A percentile compares a stretch with the other conserved stretches of the same genome.
Evolutionary conservation across 2,797 vertebrate genomes (phyloP).

Genomic region (Denticeps clupeoides): DNA sequence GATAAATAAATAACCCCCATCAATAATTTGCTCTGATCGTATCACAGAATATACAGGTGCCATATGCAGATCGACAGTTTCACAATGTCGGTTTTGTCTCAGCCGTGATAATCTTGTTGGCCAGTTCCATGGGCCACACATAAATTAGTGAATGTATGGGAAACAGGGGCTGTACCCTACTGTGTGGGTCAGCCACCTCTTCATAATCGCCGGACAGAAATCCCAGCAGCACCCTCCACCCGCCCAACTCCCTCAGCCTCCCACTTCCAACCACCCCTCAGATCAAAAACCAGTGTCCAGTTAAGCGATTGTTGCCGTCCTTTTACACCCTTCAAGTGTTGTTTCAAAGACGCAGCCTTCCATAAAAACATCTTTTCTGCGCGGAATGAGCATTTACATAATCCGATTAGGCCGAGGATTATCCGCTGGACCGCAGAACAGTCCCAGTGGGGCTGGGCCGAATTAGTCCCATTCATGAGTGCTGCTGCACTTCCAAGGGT

Average conservation of each 20-base stretch:
- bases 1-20: constrained; percentile 41
- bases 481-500: constrained; percentile 62
- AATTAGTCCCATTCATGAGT: constrained; percentile 86
- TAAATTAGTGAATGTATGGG: constrained; percentile 51
- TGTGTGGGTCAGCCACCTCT: constrained; percentile 24
- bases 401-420: constrained; percentile 94
- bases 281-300: constrained; percentile 51
- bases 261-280: constrained; percentile 31
- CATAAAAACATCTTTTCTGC: constrained; percentile 60
- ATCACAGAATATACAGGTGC: constrained; percentile 50
- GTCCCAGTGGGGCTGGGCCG: constrained; percentile 77
- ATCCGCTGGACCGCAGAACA: constrained; percentile 72
- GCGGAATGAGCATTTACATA: constrained; percentile 96
- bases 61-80: constrained; percentile 58
- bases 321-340: constrained; percentile 68
- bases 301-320: constrained; percentile 63
- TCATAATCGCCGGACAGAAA: constrained; percentile 20
- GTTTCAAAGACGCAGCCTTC: constrained; percentile 67
- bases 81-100: constrained; percentile 64
- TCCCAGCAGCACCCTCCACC: constrained; percentile 1
- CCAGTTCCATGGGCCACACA: constrained; percentile 56
- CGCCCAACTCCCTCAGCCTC: constrained; percentile 9
- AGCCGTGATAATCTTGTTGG: constrained; percentile 64
- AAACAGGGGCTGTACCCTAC: constrained; percentile 34
- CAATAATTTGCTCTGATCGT: constrained; percentile 44